These are phyloP conservation scores for Halichondria panicea DNA, from an alignment of 37 sponge, comb jelly and placozoan genomes.

Conservation along the genomic window DNA sequence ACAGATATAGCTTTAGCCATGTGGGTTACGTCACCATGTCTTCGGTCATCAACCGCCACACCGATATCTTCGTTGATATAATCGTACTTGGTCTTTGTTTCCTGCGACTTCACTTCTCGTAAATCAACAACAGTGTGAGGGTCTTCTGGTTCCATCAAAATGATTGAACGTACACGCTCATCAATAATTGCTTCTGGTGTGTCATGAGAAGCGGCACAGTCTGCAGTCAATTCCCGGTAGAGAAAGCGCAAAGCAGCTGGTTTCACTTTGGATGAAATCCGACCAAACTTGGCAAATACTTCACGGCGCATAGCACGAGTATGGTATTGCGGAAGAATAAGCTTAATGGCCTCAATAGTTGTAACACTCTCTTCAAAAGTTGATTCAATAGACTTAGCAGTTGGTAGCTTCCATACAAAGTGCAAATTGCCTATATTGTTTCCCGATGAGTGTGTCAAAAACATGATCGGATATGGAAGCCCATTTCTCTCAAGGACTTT, in stretches of 20 bases:
- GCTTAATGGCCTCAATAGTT: conserved; percentile 25
- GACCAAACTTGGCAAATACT: conserved; percentile 38
- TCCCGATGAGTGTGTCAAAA: conserved; percentile 48
- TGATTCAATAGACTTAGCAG: neutral
- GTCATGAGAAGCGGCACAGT: conserved; percentile 4
- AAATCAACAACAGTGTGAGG: conserved; percentile 29
- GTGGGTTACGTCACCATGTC: conserved; percentile 40
- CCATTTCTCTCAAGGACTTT: neutral
- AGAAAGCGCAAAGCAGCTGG: conserved; percentile 19
- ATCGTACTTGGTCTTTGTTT: conserved; percentile 13
- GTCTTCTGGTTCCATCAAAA: conserved; percentile 6
- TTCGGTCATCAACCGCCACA: conserved; percentile 49
- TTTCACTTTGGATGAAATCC: conserved; percentile 22
- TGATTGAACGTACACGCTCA: neutral
- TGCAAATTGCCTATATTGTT: conserved; percentile 38
- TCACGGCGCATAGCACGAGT: conserved; percentile 15
- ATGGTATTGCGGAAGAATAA: conserved; percentile 26
- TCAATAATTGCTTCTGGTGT: conserved; percentile 3
- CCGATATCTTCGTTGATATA: conserved; percentile 53
- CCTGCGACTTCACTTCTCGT: conserved; percentile 1
- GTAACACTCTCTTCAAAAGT: conserved; percentile 3
- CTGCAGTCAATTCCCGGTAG: conserved; percentile 39
- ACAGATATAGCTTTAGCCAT: conserved; percentile 10
- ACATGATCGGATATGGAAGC: neutral
- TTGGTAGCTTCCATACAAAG: conserved; percentile 30